Conservation (phyloP, 2,797 vertebrate species). For the Pangasius mekongensis region DNA sequence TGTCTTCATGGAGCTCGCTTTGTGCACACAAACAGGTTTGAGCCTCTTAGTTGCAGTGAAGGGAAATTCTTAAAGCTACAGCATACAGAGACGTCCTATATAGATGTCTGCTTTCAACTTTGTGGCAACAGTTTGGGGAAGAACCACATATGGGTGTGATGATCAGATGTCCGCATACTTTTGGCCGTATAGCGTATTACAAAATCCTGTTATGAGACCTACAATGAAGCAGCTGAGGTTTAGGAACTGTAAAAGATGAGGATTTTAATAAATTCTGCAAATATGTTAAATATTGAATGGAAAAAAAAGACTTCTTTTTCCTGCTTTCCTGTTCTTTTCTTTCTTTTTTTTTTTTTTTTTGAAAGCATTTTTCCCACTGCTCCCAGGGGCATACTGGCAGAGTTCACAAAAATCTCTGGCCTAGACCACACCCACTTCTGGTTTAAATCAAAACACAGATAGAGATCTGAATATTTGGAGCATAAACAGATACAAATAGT, state of each 20-base stretch:
- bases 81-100: neutral
- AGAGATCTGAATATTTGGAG: neutral
- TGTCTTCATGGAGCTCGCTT: neutral
- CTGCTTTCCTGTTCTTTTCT: neutral
- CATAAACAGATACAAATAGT: neutral
- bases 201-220: neutral
- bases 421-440: neutral
- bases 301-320: neutral
- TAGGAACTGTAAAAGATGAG: too few relatives aligned
- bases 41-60: neutral
- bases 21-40: neutral
- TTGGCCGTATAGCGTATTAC: neutral
- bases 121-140: neutral
- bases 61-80: neutral
- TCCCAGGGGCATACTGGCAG: neutral
- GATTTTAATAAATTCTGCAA: slow-evolving; percentile 3
- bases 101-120: neutral
- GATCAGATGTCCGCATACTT: neutral
- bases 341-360: neutral
- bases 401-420: neutral
- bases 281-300: neutral
- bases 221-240: too few relatives aligned
- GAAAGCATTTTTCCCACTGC: too few relatives aligned
- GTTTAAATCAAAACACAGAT: neutral
- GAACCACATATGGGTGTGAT: neutral